A percentile compares a stretch with the other conserved stretches of the same genome.
Evolutionary conservation across 2,888 invertebrate species (phyloP).

Genomic region (Idaea aversata): DNA sequence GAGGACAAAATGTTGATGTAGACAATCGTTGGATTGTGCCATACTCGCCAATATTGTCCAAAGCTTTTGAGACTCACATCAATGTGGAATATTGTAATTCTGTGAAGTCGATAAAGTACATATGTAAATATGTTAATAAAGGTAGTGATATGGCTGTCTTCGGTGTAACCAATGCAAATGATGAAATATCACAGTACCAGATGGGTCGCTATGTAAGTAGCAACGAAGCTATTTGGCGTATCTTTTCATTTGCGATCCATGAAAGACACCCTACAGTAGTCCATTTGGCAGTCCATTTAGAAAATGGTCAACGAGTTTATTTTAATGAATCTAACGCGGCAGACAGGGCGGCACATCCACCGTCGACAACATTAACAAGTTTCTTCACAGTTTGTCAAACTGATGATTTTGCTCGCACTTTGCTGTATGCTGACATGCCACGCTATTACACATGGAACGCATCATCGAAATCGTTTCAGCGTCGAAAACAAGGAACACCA

Average conservation of each 20-base stretch:
- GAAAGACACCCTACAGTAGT: constrained; percentile 29
- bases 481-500: constrained; percentile 38
- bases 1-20: constrained; percentile 24
- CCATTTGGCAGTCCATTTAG: constrained; percentile 19
- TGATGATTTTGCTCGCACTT: constrained; percentile 31
- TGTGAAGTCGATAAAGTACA: constrained; percentile 16
- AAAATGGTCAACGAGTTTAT: constrained; percentile 11
- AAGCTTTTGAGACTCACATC: constrained; percentile 21
- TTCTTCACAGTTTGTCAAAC: constrained; percentile 32
- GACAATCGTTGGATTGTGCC: constrained; percentile 32
- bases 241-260: constrained; percentile 27
- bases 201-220: constrained; percentile 6
- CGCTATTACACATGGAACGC: constrained; percentile 31
- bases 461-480: constrained; percentile 38
- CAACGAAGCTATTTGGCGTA: constrained; percentile 32
- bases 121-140: constrained; percentile 9
- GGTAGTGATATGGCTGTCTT: constrained; percentile 25
- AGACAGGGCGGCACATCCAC: no score
- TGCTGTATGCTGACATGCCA: constrained; percentile 33
- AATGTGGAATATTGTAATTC: constrained; percentile 22
- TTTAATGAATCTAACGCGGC: constrained; percentile 18
- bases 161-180: constrained; percentile 4
- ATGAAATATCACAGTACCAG: background rate
- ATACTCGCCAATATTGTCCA: constrained; percentile 28
- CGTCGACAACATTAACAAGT: constrained; percentile 24